Evolutionary conservation across 2,888 invertebrate species (phyloP).

Genomic region (Microplitis manilae): DNA sequence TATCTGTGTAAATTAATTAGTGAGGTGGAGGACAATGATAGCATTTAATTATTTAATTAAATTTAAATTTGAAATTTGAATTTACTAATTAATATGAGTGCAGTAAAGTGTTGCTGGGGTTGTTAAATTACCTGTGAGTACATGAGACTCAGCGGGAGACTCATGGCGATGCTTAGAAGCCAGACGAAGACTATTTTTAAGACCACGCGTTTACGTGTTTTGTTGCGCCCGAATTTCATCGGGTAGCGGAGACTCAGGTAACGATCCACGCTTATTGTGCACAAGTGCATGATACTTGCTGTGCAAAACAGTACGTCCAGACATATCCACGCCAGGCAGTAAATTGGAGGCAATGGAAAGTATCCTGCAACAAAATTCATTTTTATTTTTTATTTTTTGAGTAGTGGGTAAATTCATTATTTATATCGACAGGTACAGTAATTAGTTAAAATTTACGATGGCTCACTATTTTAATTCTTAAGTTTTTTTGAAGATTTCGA

Average conservation of each 20-base stretch:
- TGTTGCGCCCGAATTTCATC: constrained; percentile 93
- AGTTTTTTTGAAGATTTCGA: too few relatives aligned
- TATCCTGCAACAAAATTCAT: constrained; percentile 77
- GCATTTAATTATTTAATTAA: not conserved
- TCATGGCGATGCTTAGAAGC: constrained; percentile 93
- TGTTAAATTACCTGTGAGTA: constrained; percentile 82
- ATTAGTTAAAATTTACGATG: too few relatives aligned
- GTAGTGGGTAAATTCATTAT: too few relatives aligned
- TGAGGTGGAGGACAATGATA: not conserved
- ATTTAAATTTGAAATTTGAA: not conserved
- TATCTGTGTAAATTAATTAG: not conserved
- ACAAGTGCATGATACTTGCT: constrained; percentile 96
- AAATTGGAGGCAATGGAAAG: constrained; percentile 86
- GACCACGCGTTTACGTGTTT: constrained; percentile 86
- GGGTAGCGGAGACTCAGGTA: constrained; percentile 93
- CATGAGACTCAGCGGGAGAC: constrained; percentile 90
- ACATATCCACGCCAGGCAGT: constrained; percentile 95
- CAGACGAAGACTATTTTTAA: constrained; percentile 95
- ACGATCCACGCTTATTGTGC: constrained; percentile 96
- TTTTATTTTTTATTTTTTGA: constrained; percentile 10
- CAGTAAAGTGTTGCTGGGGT: not conserved
- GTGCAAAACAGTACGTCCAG: constrained; percentile 97
- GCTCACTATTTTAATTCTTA: too few relatives aligned
- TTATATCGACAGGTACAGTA: too few relatives aligned
- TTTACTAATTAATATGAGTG: not conserved